Evolutionary conservation across 2,797 vertebrate genomes (phyloP).

Genomic region (Crocodylus rhombifer): DNA sequence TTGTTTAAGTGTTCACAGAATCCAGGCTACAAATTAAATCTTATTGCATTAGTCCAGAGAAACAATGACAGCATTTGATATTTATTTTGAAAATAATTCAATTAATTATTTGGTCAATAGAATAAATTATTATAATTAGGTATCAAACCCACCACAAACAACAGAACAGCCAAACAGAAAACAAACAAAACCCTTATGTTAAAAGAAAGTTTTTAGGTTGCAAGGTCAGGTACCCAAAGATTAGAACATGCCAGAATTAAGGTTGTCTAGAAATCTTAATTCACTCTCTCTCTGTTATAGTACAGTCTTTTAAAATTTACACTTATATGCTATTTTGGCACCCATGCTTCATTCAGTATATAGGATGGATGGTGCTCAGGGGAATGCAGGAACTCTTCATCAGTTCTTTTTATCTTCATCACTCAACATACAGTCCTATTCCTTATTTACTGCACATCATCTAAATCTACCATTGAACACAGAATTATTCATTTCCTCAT

Average conservation of each 20-base stretch:
- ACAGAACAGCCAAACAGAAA: no score
- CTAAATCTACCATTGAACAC: constrained; percentile 16
- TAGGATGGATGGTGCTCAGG: not conserved
- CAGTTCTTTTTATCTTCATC: constrained; percentile 34
- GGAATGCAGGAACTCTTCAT: constrained; percentile 1
- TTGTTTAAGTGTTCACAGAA: constrained; percentile 41
- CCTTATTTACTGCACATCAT: constrained; percentile 38
- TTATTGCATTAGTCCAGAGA: constrained; percentile 36
- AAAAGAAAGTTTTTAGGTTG: not conserved
- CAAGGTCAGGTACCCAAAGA: not conserved
- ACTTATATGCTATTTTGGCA: not conserved
- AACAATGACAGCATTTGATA: constrained; percentile 18
- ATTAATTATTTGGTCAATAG: constrained; percentile 22
- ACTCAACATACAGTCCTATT: not conserved
- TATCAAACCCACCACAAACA: not conserved
- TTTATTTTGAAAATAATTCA: constrained; percentile 35
- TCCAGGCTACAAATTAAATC: constrained; percentile 28
- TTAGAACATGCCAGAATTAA: not conserved
- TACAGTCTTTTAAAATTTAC: not conserved
- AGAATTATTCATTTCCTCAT: constrained; percentile 41
- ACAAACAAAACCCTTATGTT: not conserved
- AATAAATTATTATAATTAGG: constrained; percentile 4
- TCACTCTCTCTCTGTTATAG: not conserved
- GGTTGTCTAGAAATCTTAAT: not conserved
- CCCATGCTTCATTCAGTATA: not conserved